Evolutionary conservation across 2,888 invertebrate species (phyloP).

Genomic region (Exephanes ischioxanthus): DNA sequence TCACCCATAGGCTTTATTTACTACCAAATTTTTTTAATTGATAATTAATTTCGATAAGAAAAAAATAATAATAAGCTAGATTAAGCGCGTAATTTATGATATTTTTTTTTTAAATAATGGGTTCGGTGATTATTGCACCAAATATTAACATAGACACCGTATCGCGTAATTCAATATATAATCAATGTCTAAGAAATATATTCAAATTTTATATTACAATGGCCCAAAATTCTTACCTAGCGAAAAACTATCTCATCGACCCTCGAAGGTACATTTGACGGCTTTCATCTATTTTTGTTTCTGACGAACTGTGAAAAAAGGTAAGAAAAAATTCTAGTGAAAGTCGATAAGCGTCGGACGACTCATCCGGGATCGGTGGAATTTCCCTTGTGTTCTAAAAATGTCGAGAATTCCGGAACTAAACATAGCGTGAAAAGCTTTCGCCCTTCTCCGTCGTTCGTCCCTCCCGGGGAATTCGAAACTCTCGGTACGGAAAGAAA

Average conservation of each 20-base stretch:
- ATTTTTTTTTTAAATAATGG: too few species aligned
- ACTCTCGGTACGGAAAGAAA: constrained; percentile 29
- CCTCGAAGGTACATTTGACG: too few species aligned
- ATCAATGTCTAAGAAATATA: too few species aligned
- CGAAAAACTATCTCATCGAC: too few species aligned
- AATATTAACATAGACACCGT: too few species aligned
- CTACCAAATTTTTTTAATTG: background rate
- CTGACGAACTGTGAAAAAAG: background rate
- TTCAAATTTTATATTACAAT: too few species aligned
- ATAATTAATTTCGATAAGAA: background rate
- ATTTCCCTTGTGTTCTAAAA: constrained; percentile 29
- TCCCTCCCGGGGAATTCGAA: constrained; percentile 30
- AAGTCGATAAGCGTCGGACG: background rate
- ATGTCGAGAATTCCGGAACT: constrained; percentile 48
- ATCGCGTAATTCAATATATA: too few species aligned
- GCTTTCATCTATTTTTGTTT: background rate
- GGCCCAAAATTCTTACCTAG: too few species aligned
- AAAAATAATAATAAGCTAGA: too few species aligned
- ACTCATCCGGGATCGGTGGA: background rate
- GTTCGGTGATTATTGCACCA: too few species aligned
- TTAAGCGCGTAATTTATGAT: too few species aligned
- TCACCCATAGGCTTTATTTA: background rate
- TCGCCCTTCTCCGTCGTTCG: constrained; percentile 4
- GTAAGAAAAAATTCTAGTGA: too few species aligned
- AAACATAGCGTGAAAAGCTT: constrained; percentile 15